Evolutionary conservation across 1,140 invertebrate genomes (phyloP), one percentile per base, ranked within the genome.

Genomic region (Paramacrobiotus metropolitanus): DNA sequence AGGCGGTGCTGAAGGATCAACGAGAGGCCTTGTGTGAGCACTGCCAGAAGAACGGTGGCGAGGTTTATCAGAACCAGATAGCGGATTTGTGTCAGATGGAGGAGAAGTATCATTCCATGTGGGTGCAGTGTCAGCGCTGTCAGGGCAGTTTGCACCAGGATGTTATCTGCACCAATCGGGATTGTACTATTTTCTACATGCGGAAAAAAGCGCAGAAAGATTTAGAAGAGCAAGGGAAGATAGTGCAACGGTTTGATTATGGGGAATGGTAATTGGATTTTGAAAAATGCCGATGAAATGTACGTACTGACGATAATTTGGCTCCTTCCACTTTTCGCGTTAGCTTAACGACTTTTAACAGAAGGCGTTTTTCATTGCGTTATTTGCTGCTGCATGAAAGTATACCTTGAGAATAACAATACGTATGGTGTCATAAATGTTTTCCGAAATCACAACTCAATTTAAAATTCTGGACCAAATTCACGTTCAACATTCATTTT

Each of bases 131-230:
- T 72, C 95, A 99, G 73, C 80, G 92, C 62, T 99, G 95, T 73
- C 91, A 96, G 73, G 94, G 92, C 21, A 93, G 87, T 70, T 75
- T 98, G 61, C 90, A 96, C 74, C 92, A 99, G 76, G 94, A 98
- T 77, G 89, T 99, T 2, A 75, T 98, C 4, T 99, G 94, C 70
- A 92, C 91, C 70, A 86, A 91, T 71, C 86, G 92, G 65, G 95
- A 99, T 75, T 99, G 95, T 75, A 93, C 94, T 3, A 99, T 99
- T 71, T 99, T 98, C 72, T 99, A 98, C 73, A 97, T 98, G 87
- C 79, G 95, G 59, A 96, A 93, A 67, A 99, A 99, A 79, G 86
- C 96, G 15, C 88, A 90, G 70, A 88, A 93, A 75, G 94, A 99
- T 73, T 74, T 99, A 48, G 82, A 82, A 64, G 81, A 83, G 2